Evolutionary conservation across 2,113 vertebrate genomes (phyloP).

Genomic region (Phocoena sinus): DNA sequence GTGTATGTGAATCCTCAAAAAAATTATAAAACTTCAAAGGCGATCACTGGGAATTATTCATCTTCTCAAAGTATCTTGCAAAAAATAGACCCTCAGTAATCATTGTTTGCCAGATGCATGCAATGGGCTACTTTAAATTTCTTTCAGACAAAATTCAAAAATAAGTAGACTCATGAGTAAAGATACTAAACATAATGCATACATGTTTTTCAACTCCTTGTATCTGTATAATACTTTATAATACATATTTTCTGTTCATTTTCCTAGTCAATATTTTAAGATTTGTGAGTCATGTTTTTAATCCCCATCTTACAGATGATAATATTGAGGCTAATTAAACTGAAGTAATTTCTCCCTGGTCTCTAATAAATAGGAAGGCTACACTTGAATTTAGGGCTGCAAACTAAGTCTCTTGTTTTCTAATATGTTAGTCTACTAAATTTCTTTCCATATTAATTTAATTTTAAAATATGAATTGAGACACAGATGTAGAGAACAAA

Average conservation of each 20-base stretch:
- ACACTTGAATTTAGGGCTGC: background rate
- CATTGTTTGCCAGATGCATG: background rate
- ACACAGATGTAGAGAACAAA: no score
- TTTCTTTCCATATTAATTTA: background rate
- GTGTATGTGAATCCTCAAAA: background rate
- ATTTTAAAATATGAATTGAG: background rate
- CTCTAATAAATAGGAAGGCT: background rate
- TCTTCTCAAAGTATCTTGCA: background rate
- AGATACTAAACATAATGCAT: background rate
- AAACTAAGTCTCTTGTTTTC: background rate
- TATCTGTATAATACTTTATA: background rate
- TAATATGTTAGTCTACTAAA: background rate
- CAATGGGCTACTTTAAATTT: background rate
- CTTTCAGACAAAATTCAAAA: conserved; percentile 1
- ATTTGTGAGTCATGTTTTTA: background rate
- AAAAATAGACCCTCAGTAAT: background rate
- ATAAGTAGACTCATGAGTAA: background rate
- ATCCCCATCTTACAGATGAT: background rate
- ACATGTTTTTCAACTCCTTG: background rate
- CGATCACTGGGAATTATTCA: background rate
- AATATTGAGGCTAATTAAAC: background rate
- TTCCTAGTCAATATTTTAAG: background rate
- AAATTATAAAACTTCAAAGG: background rate
- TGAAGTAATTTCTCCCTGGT: background rate
- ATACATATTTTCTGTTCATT: background rate